phyloP scores from a whole-genome alignment of 1,140 invertebrate genomes.

The Drosophila auraria region DNA sequence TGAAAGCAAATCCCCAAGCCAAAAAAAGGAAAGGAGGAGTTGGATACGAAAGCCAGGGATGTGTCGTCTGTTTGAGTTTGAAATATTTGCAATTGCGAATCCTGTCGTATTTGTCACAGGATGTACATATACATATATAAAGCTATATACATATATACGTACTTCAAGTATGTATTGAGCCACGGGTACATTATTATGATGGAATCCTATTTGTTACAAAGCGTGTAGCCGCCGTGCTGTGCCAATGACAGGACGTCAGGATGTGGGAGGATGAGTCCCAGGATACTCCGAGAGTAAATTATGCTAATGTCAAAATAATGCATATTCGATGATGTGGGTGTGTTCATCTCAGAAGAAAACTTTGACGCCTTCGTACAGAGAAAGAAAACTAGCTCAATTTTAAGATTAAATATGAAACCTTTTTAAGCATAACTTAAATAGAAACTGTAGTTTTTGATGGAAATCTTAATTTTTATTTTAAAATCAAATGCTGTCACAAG shows the following conservation, averaged over 20 bases:
- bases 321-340: constrained; percentile 83
- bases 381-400: neutral
- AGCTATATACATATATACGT: constrained; percentile 14
- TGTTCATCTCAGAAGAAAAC: constrained; percentile 26
- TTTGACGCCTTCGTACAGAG: constrained; percentile 15
- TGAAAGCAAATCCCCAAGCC: constrained; percentile 67
- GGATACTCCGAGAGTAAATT: constrained; percentile 72
- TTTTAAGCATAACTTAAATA: no score
- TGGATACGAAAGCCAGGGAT: constrained; percentile 11
- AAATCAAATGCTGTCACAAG: neutral
- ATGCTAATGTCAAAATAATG: constrained; percentile 85
- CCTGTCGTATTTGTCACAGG: constrained; percentile 80
- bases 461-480: neutral
- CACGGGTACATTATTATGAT: constrained; percentile 75
- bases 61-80: constrained; percentile 75
- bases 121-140: constrained; percentile 40
- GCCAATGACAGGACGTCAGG: constrained; percentile 71
- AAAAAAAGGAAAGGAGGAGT: constrained; percentile 51
- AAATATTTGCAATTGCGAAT: constrained; percentile 84
- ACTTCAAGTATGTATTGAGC: constrained; percentile 33
- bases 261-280: constrained; percentile 18
- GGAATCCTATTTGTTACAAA: constrained; percentile 83
- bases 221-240: constrained; percentile 59
- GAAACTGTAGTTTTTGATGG: no score
- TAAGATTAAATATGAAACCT: no score